Evolutionary conservation across 2,113 vertebrate species (phyloP), one percentile per base, ranked within the genome.

Genomic region (Perca flavescens): DNA sequence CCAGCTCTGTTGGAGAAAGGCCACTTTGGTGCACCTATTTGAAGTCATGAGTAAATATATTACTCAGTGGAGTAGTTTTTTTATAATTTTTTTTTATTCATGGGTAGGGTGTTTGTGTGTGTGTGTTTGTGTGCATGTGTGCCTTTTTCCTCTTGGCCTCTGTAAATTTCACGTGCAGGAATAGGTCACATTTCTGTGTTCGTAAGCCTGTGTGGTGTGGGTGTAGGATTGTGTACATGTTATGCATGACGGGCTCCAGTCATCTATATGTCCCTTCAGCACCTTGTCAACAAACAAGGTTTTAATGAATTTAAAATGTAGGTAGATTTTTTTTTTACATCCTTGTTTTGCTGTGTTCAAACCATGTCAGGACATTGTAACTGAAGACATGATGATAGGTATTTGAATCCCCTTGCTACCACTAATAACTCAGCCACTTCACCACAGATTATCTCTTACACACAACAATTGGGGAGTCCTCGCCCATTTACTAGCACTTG

Each of bases 401-500:
- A 93, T 96, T 94, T 96, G 90, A 95, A 94, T 95, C 93, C 91
- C 92, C 95, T 94, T 92, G 94, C 91, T 95, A 93, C 88, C 31
- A 60, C 71, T 74, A 94, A 94, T 89, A 92, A 91, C 93, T 93
- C 92, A 61, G 34, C 21, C 52, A 68, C 21, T 67, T 91, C 94
- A 89, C 94, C 95, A 95, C 95, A 96, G 92, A 95, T 96, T 97
- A 97, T 97, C 52, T 93, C 94, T 96, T 96, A 96, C 95, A 95
- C 94, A 93, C 94, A 94, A 90, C 94, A 93, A 95, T 96, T 96
- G 95, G 96, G 91, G 77, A 89, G 89, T 94, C 92, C 96, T 96
- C 93, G 94, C 92, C 95, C 96, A 96, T 97, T 96, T 96, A 96
- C 95, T 93, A 95, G 92, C 93, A 94, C 95, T 96, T 96, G 95